Percentiles rank a stretch among this genome's conserved stretches.
Evolutionary conservation across 2,888 invertebrate species (phyloP).

Genomic region (Cryptus viduatorius): DNA sequence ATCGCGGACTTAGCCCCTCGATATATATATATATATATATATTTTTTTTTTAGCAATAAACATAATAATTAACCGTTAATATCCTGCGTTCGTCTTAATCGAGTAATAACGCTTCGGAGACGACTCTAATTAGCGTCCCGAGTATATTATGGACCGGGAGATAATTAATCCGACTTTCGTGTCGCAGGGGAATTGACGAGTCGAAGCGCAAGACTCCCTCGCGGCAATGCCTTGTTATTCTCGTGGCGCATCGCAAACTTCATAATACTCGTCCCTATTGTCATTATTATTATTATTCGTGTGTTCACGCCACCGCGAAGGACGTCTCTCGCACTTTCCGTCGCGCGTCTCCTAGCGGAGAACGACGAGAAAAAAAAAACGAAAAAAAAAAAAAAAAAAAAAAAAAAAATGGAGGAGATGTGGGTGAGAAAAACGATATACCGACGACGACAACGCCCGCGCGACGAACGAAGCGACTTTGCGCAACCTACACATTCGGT

Average conservation of each 20-base stretch:
- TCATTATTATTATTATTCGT: neutral
- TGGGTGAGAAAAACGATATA: constrained; percentile 21
- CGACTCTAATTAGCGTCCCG: neutral
- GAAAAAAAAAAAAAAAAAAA: no score
- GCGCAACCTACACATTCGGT: constrained; percentile 16
- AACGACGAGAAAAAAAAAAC: neutral
- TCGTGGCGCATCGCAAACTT: neutral
- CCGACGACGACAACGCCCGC: constrained; percentile 47
- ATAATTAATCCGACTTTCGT: constrained; percentile 38
- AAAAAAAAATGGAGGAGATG: neutral
- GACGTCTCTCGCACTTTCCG: constrained; percentile 32
- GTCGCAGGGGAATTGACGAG: neutral
- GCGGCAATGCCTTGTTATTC: neutral
- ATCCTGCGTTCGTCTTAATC: constrained; percentile 1
- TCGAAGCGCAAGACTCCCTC: neutral
- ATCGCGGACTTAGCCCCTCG: constrained; percentile 3
- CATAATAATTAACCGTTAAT: constrained; percentile 3
- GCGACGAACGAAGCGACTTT: neutral
- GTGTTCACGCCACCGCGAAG: constrained; percentile 42
- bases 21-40: neutral
- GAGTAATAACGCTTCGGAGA: constrained; percentile 17
- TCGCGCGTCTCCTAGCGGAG: neutral
- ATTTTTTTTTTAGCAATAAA: neutral
- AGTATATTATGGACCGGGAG: neutral
- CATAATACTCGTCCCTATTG: neutral